Evolutionary conservation across 2,888 invertebrate genomes (phyloP).

Genomic region (Catocala nupta): DNA sequence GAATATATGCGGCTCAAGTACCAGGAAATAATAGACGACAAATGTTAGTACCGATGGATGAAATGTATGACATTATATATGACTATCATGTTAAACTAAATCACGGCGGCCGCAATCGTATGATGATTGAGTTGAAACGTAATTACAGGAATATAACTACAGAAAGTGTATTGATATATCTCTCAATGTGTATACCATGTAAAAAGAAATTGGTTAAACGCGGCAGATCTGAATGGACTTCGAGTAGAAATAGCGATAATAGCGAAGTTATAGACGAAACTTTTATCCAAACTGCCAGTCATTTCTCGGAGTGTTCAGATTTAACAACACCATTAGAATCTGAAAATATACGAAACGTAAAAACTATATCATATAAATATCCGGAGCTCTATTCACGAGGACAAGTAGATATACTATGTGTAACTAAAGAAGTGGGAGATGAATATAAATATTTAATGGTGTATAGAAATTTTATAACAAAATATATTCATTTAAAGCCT

Average conservation of each 20-base stretch:
- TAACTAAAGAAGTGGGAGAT: constrained; percentile 58
- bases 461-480: constrained; percentile 63
- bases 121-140: constrained; percentile 63
- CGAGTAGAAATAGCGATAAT: constrained; percentile 16
- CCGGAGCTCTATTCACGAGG: constrained; percentile 66
- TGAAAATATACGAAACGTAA: constrained; percentile 21
- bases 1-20: constrained; percentile 49
- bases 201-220: constrained; percentile 52
- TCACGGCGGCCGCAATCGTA: constrained; percentile 65
- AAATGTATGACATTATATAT: constrained; percentile 69
- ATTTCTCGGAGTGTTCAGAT: constrained; percentile 15
- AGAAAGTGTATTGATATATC: constrained; percentile 62
- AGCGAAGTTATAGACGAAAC: constrained; percentile 21
- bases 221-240: constrained; percentile 22
- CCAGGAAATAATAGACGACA: constrained; percentile 46
- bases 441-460: constrained; percentile 68
- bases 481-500: constrained; percentile 65
- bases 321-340: constrained; percentile 24
- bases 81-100: constrained; percentile 63
- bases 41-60: constrained; percentile 59
- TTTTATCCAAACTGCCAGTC: constrained; percentile 9
- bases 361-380: constrained; percentile 37
- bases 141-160: constrained; percentile 68
- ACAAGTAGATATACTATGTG: constrained; percentile 67
- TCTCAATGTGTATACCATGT: constrained; percentile 63